Base-by-base conservation (phyloP, 2,797 vertebrate genomes). In the Uromys caudimaculatus region DNA sequence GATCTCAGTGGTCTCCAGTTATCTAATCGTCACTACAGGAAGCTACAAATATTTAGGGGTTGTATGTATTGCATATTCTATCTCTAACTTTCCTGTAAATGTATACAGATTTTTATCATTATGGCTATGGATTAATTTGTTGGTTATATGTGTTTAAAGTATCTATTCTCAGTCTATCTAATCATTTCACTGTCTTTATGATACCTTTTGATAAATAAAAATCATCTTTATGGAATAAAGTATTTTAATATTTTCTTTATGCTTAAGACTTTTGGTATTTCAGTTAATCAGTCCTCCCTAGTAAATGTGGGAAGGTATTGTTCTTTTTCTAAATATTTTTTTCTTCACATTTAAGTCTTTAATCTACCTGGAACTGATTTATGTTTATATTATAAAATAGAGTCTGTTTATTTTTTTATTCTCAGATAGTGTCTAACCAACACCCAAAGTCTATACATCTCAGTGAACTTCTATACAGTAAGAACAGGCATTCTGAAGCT, bases 311-410 rank as follows among this genome's bases (percentile, higher is more conserved):
- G 41, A 93, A 92, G n/a, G 89, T 79, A 81, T 3, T 89, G 19
- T 75, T 96, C 56, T 92, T 95, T 90, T 88, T 96, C 44, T 88
- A 79, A 95, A 87, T 27, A 14, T 56, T 24, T 75, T 91, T 93
- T 16, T 47, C 81, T 83, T 86, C 13, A 94, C 23, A 64, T 87
- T 95, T 93, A 95, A 91, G 47, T 79, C 32, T 47, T 95, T 89
- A 94, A 93, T 95, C 27, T 3, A 60, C 69, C n/a, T 84, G 62
- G 10, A 90, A 56, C 44, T 95, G 64, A 88, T 92, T 85, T 91
- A 76, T 89, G 44, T 92, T 24, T 90, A 38, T 60, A 60, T 6
- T 92, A 38, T 81, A 47, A 96, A 87, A 21, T 82, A 73, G 16
- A 44, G 60, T 91, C 95, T 13, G 13, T 62, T 90, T 93, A 3